Evolutionary conservation across 2,797 vertebrate genomes (phyloP).

Genomic region (Lerista edwardsae): DNA sequence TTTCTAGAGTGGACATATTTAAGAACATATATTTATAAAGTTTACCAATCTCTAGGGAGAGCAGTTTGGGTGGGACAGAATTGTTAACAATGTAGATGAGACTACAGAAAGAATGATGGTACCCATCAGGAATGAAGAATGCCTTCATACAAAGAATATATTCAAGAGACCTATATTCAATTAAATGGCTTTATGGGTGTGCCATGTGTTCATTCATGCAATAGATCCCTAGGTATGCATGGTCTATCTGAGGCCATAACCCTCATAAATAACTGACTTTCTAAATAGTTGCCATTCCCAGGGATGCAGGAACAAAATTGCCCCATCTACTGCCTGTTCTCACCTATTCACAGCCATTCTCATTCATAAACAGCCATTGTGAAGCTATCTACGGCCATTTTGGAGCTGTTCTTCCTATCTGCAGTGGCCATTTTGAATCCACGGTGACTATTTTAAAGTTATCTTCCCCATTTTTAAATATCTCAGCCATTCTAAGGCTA

Average conservation of each 20-base stretch:
- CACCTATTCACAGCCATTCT: no score
- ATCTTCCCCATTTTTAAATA: no score
- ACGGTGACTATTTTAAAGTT: no score
- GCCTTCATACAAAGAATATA: neutral
- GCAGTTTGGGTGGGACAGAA: neutral
- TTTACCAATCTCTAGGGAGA: neutral
- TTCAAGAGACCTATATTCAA: neutral
- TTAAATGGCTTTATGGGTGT: neutral
- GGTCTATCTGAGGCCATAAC: neutral
- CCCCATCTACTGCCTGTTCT: no score
- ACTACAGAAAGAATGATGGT: neutral
- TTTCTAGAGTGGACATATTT: neutral
- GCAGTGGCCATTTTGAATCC: no score
- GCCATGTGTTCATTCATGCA: neutral
- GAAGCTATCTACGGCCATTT: no score
- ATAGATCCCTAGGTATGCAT: neutral
- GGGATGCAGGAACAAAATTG: no score
- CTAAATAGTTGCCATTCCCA: neutral
- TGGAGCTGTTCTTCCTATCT: no score
- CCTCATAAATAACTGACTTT: neutral
- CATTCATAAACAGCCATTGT: no score
- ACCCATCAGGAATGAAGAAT: neutral
- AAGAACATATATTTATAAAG: neutral
- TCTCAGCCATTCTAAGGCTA: no score
- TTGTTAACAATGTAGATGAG: neutral